A percentile compares a stretch with the other conserved stretches of the same genome.
These are phyloP conservation scores for Trachelipus rathkii DNA, from an alignment of 1,140 invertebrate species.

Conservation along the genomic window DNA sequence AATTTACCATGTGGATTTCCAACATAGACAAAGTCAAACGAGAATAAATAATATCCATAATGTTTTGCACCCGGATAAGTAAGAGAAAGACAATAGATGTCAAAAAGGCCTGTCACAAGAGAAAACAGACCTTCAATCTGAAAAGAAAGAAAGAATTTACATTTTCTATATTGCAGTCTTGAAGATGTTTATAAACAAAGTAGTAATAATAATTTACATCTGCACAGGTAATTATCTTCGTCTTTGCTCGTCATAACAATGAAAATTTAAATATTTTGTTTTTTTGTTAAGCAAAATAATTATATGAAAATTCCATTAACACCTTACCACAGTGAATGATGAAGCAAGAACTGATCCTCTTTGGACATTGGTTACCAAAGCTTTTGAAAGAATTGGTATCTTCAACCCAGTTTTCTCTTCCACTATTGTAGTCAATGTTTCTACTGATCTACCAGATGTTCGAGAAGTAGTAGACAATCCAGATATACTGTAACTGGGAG, in stretches of 20 bases:
- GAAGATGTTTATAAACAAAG: too few species aligned
- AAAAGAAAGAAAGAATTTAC: conserved; percentile 51
- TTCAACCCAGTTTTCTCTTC: conserved; percentile 39
- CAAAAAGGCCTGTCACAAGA: conserved; percentile 60
- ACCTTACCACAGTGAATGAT: conserved; percentile 49
- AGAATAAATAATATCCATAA: conserved; percentile 86
- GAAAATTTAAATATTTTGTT: too few species aligned
- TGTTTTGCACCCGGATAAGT: conserved; percentile 79
- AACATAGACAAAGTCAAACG: conserved; percentile 90
- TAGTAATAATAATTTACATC: too few species aligned
- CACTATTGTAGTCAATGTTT: conserved; percentile 37
- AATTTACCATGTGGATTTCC: conserved; percentile 76
- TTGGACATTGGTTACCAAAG: conserved; percentile 49
- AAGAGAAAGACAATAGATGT: conserved; percentile 56
- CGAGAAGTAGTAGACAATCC: conserved; percentile 37
- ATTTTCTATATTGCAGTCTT: background rate
- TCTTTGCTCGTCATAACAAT: too few species aligned
- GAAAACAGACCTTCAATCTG: conserved; percentile 79
- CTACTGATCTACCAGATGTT: conserved; percentile 34
- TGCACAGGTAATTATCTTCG: too few species aligned
- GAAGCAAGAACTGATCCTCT: conserved; percentile 49
- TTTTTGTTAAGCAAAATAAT: too few species aligned
- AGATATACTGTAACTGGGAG: conserved; percentile 33
- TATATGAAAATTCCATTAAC: conserved; percentile 21
- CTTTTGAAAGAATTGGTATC: conserved; percentile 49